Evolutionary conservation across 2,888 invertebrate species (phyloP).

Genomic region (Tillus elongatus): DNA sequence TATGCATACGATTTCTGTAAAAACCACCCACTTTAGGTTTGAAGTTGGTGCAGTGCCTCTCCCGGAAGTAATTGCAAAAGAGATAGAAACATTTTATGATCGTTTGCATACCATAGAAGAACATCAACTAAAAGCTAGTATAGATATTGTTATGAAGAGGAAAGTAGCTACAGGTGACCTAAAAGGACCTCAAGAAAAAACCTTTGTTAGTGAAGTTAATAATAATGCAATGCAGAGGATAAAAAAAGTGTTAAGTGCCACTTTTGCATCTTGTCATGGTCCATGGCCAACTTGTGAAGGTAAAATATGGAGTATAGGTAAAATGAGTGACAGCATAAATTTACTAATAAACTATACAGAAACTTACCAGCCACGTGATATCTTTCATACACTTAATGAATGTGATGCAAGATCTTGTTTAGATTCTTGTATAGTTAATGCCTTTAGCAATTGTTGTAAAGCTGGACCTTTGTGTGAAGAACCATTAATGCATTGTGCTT

Average conservation of each 20-base stretch:
- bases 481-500: conserved; percentile 91
- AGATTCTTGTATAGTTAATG: conserved; percentile 76
- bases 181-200: conserved; percentile 20
- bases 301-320: conserved; percentile 88
- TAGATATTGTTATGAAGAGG: conserved; percentile 31
- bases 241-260: conserved; percentile 49
- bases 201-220: conserved; percentile 26
- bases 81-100: conserved; percentile 62
- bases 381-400: conserved; percentile 42
- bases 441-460: conserved; percentile 71
- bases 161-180: conserved; percentile 26
- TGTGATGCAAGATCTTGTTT: conserved; percentile 51
- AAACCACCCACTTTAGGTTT: conserved; percentile 40
- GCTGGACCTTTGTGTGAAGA: conserved; percentile 96
- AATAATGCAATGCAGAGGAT: conserved; percentile 27
- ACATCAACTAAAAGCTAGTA: conserved; percentile 30
- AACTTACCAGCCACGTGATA: conserved; percentile 53
- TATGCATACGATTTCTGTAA: conserved; percentile 18
- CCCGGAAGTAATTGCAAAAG: conserved; percentile 57
- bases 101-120: conserved; percentile 56
- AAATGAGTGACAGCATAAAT: conserved; percentile 81
- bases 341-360: conserved; percentile 72
- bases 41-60: conserved; percentile 70
- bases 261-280: conserved; percentile 46
- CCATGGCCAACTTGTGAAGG: conserved; percentile 40